These are phyloP conservation scores for Orchesella flavescens DNA, from an alignment of 2,888 invertebrate genomes.

Conservation along the genomic window DNA sequence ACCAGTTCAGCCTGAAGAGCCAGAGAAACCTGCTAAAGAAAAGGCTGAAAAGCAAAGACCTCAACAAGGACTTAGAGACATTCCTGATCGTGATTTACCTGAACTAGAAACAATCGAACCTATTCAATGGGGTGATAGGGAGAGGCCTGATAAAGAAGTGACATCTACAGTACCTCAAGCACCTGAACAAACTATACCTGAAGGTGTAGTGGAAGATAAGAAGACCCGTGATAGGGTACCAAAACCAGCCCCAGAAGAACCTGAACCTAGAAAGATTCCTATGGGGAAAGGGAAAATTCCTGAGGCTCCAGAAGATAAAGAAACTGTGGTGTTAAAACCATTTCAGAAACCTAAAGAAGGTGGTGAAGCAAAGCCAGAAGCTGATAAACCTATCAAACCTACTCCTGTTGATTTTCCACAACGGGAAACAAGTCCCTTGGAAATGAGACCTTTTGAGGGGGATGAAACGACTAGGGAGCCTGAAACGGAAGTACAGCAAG, in stretches of 20 bases:
- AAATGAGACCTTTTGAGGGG: no score
- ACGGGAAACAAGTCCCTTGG: no score
- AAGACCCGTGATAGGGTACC: not conserved
- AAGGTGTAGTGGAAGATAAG: slow-evolving; percentile 12
- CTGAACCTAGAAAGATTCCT: not conserved
- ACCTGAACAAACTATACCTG: not conserved
- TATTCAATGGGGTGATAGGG: slow-evolving; percentile 17
- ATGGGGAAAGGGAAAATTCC: slow-evolving; percentile 57
- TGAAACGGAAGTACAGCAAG: not conserved
- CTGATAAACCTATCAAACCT: not conserved
- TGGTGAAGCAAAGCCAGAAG: not conserved
- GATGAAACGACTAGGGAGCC: not conserved
- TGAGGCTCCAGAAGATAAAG: slow-evolving; percentile 17
- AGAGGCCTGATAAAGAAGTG: slow-evolving; percentile 5
- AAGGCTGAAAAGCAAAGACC: not conserved
- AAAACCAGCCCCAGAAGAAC: not conserved
- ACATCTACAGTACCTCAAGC: slow-evolving; percentile 1
- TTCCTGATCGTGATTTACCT: slow-evolving; percentile 25
- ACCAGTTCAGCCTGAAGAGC: not conserved
- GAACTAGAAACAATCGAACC: slow-evolving; percentile 43
- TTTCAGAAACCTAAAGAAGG: slow-evolving; percentile 57
- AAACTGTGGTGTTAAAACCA: slow-evolving; percentile 72
- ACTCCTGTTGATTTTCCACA: not conserved
- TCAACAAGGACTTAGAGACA: slow-evolving; percentile 30
- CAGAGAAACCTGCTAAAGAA: not conserved